A percentile compares a stretch with the other conserved stretches of the same genome.
phyloP scores from a whole-genome alignment of 2,797 vertebrate species.

The Chloroceryle amazona region DNA sequence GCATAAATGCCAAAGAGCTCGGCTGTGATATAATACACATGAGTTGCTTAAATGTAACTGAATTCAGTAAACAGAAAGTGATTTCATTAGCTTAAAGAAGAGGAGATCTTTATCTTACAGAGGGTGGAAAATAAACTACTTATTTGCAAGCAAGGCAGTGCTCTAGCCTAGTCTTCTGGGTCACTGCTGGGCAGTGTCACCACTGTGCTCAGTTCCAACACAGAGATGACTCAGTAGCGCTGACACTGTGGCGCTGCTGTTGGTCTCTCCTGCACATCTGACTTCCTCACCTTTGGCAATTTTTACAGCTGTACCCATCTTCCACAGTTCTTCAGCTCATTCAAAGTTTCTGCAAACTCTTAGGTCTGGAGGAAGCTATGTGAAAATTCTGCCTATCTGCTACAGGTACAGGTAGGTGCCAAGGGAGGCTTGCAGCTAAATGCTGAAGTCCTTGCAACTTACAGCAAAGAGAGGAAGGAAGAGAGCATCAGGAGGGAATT shows the following conservation, averaged over 20 bases:
- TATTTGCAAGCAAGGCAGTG: background rate
- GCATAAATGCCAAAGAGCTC: background rate
- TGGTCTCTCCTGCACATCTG: background rate
- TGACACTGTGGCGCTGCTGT: background rate
- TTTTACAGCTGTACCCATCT: background rate
- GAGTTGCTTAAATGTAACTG: background rate
- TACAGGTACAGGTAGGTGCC: background rate
- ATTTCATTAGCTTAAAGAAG: slow-evolving; percentile 14
- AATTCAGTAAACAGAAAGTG: background rate
- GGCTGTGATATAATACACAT: background rate
- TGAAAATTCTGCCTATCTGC: background rate
- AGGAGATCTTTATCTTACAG: background rate
- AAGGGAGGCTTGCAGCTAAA: slow-evolving; percentile 22
- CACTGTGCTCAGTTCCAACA: background rate
- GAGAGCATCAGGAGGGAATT: background rate
- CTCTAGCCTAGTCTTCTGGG: background rate
- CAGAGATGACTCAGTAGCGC: background rate
- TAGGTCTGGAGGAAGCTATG: background rate
- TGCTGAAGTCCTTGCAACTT: background rate
- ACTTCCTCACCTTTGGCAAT: background rate
- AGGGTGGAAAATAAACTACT: background rate
- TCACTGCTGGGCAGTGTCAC: background rate
- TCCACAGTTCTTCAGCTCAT: background rate
- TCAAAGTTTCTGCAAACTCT: background rate
- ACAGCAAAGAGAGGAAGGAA: slow-evolving; percentile 8